Percentiles rank a stretch among this genome's conserved stretches.
phyloP scores from a whole-genome alignment of 2,888 invertebrate genomes.

The Drosophila anomalata region DNA sequence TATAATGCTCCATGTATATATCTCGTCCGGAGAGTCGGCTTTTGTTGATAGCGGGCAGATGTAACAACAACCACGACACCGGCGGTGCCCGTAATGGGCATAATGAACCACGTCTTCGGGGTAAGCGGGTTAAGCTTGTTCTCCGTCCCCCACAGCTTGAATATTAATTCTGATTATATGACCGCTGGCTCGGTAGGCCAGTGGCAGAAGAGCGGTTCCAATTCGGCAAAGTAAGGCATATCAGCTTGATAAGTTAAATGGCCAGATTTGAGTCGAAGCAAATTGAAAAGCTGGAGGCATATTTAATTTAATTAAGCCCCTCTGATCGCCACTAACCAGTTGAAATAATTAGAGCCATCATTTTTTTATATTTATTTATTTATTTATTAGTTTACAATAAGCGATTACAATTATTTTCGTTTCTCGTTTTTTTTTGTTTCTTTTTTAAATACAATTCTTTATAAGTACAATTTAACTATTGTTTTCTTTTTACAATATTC shows the following conservation, averaged over 20 bases:
- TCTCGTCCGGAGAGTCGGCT: slow-evolving; percentile 19
- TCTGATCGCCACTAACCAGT: background rate
- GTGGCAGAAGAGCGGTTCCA: slow-evolving; percentile 45
- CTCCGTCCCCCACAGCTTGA: slow-evolving; percentile 39
- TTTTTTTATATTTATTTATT: slow-evolving; percentile 75
- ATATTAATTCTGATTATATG: slow-evolving; percentile 53
- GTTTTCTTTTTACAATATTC: slow-evolving; percentile 77
- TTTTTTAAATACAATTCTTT: slow-evolving; percentile 73
- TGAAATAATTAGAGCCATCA: background rate
- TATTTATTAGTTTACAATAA: slow-evolving; percentile 82
- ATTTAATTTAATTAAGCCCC: slow-evolving; percentile 11
- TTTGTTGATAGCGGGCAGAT: slow-evolving; percentile 40
- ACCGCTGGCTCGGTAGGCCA: background rate
- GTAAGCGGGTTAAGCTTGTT: slow-evolving; percentile 41
- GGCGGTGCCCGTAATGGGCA: slow-evolving; percentile 13
- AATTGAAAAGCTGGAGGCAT: slow-evolving; percentile 22
- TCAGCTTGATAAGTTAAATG: slow-evolving; percentile 12
- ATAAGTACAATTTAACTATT: slow-evolving; percentile 82
- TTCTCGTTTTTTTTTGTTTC: slow-evolving; percentile 57
- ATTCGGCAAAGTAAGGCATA: slow-evolving; percentile 21
- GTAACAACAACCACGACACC: slow-evolving; percentile 31
- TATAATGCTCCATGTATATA: background rate
- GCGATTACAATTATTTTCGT: slow-evolving; percentile 74
- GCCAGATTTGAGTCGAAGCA: slow-evolving; percentile 19
- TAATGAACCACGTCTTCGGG: slow-evolving; percentile 35